Evolutionary conservation across 2,797 vertebrate species (phyloP).

Genomic region (Denticeps clupeoides): DNA sequence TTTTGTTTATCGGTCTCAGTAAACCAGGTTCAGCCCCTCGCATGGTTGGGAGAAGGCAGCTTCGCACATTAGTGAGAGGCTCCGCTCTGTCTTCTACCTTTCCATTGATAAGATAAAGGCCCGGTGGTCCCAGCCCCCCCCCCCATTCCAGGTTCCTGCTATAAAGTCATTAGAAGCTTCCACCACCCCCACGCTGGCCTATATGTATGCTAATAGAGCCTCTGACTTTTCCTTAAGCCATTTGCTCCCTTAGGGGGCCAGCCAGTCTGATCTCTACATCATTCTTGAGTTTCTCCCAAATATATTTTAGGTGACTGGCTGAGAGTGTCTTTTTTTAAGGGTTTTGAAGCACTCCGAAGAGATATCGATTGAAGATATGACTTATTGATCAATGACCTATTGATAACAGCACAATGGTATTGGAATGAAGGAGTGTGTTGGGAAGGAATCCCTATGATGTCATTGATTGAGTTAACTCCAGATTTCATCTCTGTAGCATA

Average conservation of each 20-base stretch:
- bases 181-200: conserved; percentile 17
- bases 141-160: conserved; percentile 87
- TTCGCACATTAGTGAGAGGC: conserved; percentile 29
- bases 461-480: neutral
- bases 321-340: no score
- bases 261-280: no score
- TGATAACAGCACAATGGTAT: conserved; percentile 11
- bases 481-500: neutral
- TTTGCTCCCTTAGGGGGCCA: conserved; percentile 8
- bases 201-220: conserved; percentile 24
- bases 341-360: no score
- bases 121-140: conserved; percentile 51
- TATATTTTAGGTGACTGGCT: no score
- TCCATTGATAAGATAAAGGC: conserved; percentile 68
- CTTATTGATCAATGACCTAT: conserved; percentile 24
- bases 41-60: no score
- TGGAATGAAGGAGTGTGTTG: neutral
- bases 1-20: neutral
- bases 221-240: conserved; percentile 7
- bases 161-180: conserved; percentile 83
- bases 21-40: conserved; percentile 6
- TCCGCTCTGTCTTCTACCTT: conserved; percentile 48
- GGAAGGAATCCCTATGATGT: neutral
- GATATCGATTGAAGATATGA: conserved; percentile 2
- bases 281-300: no score